Conservation (phyloP, 2,797 vertebrate genomes). For the Botia almorhae region DNA sequence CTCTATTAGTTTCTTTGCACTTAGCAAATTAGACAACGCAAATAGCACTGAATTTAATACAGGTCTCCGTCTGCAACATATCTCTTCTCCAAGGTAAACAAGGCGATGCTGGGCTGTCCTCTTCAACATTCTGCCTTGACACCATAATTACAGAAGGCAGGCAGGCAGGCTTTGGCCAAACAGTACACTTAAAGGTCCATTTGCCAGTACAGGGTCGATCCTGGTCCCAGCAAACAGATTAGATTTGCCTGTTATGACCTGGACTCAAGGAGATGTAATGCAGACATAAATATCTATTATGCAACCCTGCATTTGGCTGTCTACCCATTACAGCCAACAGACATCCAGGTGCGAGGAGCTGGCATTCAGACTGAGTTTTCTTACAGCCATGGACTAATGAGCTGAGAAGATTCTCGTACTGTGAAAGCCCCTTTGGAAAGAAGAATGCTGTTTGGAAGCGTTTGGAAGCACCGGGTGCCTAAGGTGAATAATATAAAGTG, state of each 20-base stretch:
- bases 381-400: constrained; percentile 46
- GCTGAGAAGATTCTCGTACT: constrained; percentile 22
- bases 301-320: constrained; percentile 27
- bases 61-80: constrained; percentile 24
- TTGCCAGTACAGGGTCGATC: constrained; percentile 40
- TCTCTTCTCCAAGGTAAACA: constrained; percentile 32
- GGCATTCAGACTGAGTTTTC: constrained; percentile 34
- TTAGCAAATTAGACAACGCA: constrained; percentile 29
- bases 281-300: constrained; percentile 55
- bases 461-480: background rate
- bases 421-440: constrained; percentile 23
- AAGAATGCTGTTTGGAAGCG: constrained; percentile 18
- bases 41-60: constrained; percentile 20
- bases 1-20: background rate
- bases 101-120: constrained; percentile 34
- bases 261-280: constrained; percentile 50
- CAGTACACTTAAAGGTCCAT: constrained; percentile 52
- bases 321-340: constrained; percentile 34
- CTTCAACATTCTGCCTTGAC: constrained; percentile 24
- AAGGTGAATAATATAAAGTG: constrained; percentile 17
- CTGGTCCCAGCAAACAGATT: constrained; percentile 45
- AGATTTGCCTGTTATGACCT: constrained; percentile 54
- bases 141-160: constrained; percentile 41
- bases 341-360: constrained; percentile 41
- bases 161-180: constrained; percentile 46